Percentiles rank a stretch among this genome's conserved stretches.
phyloP scores from a whole-genome alignment of 1,140 invertebrate species.

The Frieseomelitta varia region DNA sequence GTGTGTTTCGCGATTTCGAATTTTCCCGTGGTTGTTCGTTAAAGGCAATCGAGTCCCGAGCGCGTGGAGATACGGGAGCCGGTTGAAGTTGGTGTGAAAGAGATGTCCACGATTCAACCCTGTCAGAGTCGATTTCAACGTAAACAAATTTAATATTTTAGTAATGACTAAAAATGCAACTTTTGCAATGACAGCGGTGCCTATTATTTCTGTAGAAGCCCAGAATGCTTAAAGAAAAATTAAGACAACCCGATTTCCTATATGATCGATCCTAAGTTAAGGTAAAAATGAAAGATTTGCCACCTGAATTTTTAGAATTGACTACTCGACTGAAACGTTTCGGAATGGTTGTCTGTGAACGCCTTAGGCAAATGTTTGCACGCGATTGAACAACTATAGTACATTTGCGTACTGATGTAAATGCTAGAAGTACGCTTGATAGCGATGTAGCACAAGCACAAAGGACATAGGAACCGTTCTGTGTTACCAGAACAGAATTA shows the following conservation, averaged over 20 bases:
- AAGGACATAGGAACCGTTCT: constrained; percentile 14
- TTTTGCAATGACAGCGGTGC: no score
- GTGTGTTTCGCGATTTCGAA: background rate
- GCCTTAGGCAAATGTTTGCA: constrained; percentile 13
- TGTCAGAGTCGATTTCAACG: no score
- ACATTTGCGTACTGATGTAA: constrained; percentile 21
- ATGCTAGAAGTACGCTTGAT: constrained; percentile 13
- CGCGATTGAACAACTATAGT: background rate
- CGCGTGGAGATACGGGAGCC: background rate
- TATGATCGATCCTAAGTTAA: background rate
- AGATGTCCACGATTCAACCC: no score
- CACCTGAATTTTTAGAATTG: background rate
- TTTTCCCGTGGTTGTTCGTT: background rate
- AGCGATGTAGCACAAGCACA: constrained; percentile 8
- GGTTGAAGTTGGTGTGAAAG: background rate
- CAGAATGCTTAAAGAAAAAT: no score
- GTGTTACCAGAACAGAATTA: constrained; percentile 31
- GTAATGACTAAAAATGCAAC: no score
- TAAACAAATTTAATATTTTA: no score
- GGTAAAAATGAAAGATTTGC: background rate
- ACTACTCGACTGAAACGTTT: background rate
- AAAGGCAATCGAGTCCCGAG: background rate
- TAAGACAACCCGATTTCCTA: no score
- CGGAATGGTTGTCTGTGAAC: background rate
- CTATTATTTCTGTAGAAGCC: no score